phyloP scores from a whole-genome alignment of 2,797 vertebrate genomes.

The Neosilurus hyrtlii region DNA sequence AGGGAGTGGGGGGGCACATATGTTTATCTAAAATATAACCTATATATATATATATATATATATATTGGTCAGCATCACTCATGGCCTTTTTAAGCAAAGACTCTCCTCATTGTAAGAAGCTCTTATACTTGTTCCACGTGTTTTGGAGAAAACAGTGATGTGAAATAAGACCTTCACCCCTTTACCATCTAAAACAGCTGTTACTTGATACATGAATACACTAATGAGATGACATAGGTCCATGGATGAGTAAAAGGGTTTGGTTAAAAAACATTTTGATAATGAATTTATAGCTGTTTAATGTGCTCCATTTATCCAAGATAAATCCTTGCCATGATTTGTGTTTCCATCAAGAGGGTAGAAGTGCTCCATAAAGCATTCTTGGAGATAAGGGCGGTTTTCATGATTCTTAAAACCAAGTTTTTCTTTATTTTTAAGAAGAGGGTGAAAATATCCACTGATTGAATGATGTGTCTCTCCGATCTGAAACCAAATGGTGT shows the following conservation, averaged over 20 bases:
- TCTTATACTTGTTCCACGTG: slow-evolving; percentile 46
- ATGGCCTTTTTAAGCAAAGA: slow-evolving; percentile 55
- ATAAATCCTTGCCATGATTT: slow-evolving; percentile 41
- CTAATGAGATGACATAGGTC: slow-evolving; percentile 38
- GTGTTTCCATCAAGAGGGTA: slow-evolving; percentile 37
- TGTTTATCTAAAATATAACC: slow-evolving; percentile 55
- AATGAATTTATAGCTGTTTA: slow-evolving; percentile 43
- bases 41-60: no score
- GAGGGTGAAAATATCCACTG: slow-evolving; percentile 1
- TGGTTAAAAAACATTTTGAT: slow-evolving; percentile 29
- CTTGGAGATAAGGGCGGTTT: slow-evolving; percentile 41
- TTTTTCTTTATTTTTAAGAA: slow-evolving; percentile 9
- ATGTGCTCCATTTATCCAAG: slow-evolving; percentile 45
- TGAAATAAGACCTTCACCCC: slow-evolving; percentile 38
- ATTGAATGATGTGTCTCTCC: slow-evolving; percentile 18
- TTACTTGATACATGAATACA: slow-evolving; percentile 44
- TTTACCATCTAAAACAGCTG: slow-evolving; percentile 46
- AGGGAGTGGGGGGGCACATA: no score
- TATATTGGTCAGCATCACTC: slow-evolving; percentile 61
- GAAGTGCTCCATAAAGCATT: slow-evolving; percentile 33
- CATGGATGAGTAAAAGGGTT: slow-evolving; percentile 29
- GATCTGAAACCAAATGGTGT: no score
- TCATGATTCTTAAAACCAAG: slow-evolving; percentile 43
- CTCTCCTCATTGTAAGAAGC: slow-evolving; percentile 55
- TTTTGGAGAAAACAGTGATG: slow-evolving; percentile 48